These are phyloP conservation scores for Spodoptera exigua DNA, from an alignment of 2,888 invertebrate genomes.

Conservation along the genomic window DNA sequence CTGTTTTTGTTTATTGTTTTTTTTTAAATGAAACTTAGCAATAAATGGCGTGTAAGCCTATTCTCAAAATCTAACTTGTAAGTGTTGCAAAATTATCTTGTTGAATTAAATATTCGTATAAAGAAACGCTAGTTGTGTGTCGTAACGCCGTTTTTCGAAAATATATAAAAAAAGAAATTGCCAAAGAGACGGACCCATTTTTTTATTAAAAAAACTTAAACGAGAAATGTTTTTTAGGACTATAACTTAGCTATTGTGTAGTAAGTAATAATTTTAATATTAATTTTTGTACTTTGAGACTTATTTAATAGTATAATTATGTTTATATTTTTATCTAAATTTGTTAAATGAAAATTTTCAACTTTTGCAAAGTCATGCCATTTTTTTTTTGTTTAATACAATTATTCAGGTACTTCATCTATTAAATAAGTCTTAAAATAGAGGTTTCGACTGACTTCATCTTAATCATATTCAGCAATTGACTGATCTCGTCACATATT, in stretches of 20 bases:
- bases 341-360: no score
- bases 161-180: slow-evolving; percentile 52
- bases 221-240: slow-evolving; percentile 53
- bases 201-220: slow-evolving; percentile 34
- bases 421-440: slow-evolving; percentile 57
- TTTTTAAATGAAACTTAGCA: slow-evolving; percentile 43
- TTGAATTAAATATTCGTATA: slow-evolving; percentile 54
- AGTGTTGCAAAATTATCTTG: slow-evolving; percentile 60
- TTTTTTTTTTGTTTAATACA: no score
- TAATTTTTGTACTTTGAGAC: slow-evolving; percentile 53
- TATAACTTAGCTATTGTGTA: slow-evolving; percentile 58
- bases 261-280: slow-evolving; percentile 54
- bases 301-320: slow-evolving; percentile 60
- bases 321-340: no score
- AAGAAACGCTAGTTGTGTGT: slow-evolving; percentile 57
- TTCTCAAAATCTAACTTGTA: slow-evolving; percentile 48
- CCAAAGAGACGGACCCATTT: slow-evolving; percentile 67
- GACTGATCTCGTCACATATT: slow-evolving; percentile 63
- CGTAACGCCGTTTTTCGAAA: slow-evolving; percentile 59
- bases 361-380: no score
- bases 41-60: slow-evolving; percentile 48
- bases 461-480: slow-evolving; percentile 56
- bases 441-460: slow-evolving; percentile 67
- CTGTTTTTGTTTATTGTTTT: neutral
- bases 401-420: slow-evolving; percentile 25